phyloP scores from a whole-genome alignment of 2,113 vertebrate species.

The Pangasianodon hypophthalmus region DNA sequence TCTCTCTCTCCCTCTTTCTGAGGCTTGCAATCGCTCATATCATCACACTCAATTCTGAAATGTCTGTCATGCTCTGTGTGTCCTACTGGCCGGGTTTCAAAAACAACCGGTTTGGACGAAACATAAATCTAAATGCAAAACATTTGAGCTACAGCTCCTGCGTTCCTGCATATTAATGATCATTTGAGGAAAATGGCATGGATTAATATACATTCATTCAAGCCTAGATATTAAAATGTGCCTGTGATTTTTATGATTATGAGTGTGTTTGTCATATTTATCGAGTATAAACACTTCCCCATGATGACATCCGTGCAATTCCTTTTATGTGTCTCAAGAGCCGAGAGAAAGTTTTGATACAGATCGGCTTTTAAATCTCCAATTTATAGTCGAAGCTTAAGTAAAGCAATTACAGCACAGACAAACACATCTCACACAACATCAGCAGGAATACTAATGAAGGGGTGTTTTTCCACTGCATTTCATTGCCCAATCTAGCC shows the following conservation, averaged over 20 bases:
- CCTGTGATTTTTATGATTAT: neutral
- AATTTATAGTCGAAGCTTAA: neutral
- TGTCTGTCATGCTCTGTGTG: neutral
- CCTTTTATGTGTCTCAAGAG: neutral
- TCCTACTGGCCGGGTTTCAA: neutral
- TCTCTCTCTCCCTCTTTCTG: neutral
- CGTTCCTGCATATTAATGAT: neutral
- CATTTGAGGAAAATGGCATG: neutral
- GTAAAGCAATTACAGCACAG: constrained; percentile 6
- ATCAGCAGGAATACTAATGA: neutral
- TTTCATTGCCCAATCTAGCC: neutral
- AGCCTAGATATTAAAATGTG: neutral
- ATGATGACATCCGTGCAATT: neutral
- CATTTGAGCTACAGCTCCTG: neutral
- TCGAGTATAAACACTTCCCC: neutral
- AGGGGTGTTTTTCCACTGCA: neutral
- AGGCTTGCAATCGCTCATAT: neutral
- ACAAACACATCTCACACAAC: neutral
- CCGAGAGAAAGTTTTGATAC: neutral
- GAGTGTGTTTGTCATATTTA: neutral
- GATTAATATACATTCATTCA: neutral
- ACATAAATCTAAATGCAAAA: neutral
- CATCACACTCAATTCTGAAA: neutral
- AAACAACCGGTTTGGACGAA: neutral
- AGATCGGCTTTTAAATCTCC: neutral